Evolutionary conservation across 1,140 invertebrate species (phyloP).

Genomic region (Tribolium madens): DNA sequence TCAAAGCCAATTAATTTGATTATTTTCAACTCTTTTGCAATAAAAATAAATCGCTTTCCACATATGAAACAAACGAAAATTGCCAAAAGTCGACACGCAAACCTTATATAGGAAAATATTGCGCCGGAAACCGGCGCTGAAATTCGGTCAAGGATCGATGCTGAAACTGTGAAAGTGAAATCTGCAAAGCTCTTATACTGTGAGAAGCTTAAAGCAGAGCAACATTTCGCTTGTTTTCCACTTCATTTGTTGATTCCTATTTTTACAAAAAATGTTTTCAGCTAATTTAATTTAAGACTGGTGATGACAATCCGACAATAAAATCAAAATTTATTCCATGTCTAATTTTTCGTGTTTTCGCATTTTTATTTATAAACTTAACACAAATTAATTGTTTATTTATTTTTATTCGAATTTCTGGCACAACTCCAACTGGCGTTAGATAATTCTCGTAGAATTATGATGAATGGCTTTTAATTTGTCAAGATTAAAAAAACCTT

Average conservation of each 20-base stretch:
- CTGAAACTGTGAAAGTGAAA: conserved; percentile 29
- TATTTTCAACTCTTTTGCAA: too few relatives aligned
- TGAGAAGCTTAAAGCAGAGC: too few relatives aligned
- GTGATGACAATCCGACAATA: neutral
- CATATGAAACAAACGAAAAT: too few relatives aligned
- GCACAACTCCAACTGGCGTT: neutral
- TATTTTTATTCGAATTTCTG: neutral
- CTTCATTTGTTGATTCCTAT: neutral
- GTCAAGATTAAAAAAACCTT: neutral
- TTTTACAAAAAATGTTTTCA: neutral
- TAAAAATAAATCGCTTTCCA: too few relatives aligned
- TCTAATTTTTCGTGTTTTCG: too few relatives aligned
- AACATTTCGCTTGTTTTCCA: too few relatives aligned
- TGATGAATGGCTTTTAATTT: neutral
- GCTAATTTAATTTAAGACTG: neutral
- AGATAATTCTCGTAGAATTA: neutral
- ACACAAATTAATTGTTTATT: too few relatives aligned
- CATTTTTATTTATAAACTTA: too few relatives aligned
- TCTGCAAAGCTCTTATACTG: neutral
- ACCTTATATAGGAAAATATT: neutral
- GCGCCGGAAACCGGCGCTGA: neutral
- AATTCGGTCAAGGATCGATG: conserved; percentile 32
- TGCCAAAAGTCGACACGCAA: too few relatives aligned
- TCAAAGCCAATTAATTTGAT: too few relatives aligned
- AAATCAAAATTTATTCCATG: too few relatives aligned